Percentiles rank a stretch among this genome's conserved stretches.
phyloP scores from a whole-genome alignment of 2,888 invertebrate species.

The Amphiduros pacificus region DNA sequence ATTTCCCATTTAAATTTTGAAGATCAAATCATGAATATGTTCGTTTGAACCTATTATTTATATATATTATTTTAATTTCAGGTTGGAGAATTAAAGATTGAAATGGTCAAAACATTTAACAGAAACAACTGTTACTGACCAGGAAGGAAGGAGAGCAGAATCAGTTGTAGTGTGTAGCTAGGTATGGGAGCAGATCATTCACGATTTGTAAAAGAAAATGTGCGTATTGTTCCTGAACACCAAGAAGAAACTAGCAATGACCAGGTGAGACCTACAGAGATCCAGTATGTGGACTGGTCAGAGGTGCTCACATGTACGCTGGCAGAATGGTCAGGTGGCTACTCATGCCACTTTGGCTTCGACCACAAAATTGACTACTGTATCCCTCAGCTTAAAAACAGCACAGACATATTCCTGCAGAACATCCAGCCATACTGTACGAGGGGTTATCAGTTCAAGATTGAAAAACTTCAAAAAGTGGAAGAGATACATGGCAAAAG shows the following conservation, averaged over 20 bases:
- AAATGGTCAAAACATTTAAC: too few species aligned
- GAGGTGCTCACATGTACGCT: slow-evolving; percentile 18
- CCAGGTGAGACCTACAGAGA: neutral
- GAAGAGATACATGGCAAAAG: slow-evolving; percentile 9
- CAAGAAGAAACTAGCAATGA: slow-evolving; percentile 3
- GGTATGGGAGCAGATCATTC: slow-evolving; percentile 6
- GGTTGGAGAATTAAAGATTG: too few species aligned
- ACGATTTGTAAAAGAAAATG: neutral
- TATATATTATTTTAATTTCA: too few species aligned
- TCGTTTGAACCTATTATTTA: too few species aligned
- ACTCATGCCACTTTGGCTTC: slow-evolving; percentile 17
- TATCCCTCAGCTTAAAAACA: slow-evolving; percentile 16
- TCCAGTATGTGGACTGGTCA: slow-evolving; percentile 15
- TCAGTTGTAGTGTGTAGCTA: too few species aligned
- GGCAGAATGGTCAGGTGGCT: slow-evolving; percentile 19
- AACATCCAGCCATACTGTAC: slow-evolving; percentile 24
- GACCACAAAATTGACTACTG: slow-evolving; percentile 23
- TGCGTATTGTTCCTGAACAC: slow-evolving; percentile 2
- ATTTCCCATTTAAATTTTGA: too few species aligned
- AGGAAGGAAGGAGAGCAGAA: too few species aligned
- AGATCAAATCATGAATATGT: too few species aligned
- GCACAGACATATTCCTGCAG: slow-evolving; percentile 13
- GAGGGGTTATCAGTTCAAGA: slow-evolving; percentile 19
- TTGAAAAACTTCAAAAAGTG: slow-evolving; percentile 20
- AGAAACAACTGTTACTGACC: too few species aligned